Percentiles rank a stretch among this genome's conserved stretches.
These are phyloP conservation scores for Lysandra coridon DNA, from an alignment of 2,888 invertebrate species.

Conservation along the genomic window DNA sequence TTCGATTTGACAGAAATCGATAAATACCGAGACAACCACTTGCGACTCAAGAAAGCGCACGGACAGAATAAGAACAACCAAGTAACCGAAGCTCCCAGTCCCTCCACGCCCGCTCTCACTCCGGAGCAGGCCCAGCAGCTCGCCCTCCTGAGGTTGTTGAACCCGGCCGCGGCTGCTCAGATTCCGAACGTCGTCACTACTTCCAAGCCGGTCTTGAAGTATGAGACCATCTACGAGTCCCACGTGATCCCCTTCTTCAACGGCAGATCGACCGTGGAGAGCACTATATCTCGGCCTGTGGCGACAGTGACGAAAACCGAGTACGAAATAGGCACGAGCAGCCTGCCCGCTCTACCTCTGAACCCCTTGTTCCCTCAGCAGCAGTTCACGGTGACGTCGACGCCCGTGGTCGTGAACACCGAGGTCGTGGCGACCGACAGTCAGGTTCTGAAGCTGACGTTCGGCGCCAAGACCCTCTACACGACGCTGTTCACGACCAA, in stretches of 20 bases:
- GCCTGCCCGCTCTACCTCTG: constrained; percentile 81
- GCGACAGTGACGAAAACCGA: constrained; percentile 90
- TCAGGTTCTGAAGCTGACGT: constrained; percentile 90
- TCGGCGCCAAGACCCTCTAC: constrained; percentile 94
- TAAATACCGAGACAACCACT: constrained; percentile 81
- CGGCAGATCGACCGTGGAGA: constrained; percentile 86
- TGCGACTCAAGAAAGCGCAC: constrained; percentile 73
- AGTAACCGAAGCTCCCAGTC: constrained; percentile 74
- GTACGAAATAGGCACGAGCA: constrained; percentile 88
- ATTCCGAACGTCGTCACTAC: constrained; percentile 88
- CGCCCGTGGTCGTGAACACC: constrained; percentile 90
- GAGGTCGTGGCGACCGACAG: constrained; percentile 89
- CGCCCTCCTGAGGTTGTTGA: constrained; percentile 85
- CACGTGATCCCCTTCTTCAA: constrained; percentile 89
- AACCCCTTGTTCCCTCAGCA: constrained; percentile 82
- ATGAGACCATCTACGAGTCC: constrained; percentile 90
- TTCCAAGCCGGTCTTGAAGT: constrained; percentile 86
- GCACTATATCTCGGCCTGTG: constrained; percentile 89
- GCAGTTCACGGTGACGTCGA: constrained; percentile 88
- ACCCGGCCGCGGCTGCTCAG: constrained; percentile 84
- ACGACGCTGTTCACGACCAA: constrained; percentile 92
- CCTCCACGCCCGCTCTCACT: constrained; percentile 77
- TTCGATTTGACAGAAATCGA: constrained; percentile 87
- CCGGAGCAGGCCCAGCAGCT: constrained; percentile 88
- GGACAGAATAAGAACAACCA: constrained; percentile 71